Evolutionary conservation across 2,113 vertebrate genomes (phyloP), one percentile per base, ranked within the genome.

Genomic region (Xyrauchen texanus): DNA sequence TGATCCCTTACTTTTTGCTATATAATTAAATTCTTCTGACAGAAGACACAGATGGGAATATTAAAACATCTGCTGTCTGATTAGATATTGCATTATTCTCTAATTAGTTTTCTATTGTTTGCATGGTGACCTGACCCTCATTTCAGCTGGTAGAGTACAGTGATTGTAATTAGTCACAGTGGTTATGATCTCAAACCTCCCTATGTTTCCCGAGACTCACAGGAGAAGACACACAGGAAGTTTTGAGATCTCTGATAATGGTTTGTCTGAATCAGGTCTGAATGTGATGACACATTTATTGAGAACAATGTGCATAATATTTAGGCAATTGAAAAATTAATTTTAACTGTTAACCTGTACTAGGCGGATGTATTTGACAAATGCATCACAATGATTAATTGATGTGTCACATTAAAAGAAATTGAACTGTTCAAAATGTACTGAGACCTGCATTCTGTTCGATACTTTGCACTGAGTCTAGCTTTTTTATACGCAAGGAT

Each of bases 31-130:
- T 74, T 12, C 58, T 51, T 49, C 16, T 49, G 46, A 61, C 46
- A 63, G 58, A n/a, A 51, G 16, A 63, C 62, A 78, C 46, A 73
- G 47, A 62, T 15, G 55, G 46, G 58, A 15, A 67, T 49, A 47
- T 80, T 57, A 75, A 79, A 70, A n/a, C 45, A 76, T 76, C 60
- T 80, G 72, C 58, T 47, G 15, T 73, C 46, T 72, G 34, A 83
- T 80, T 53, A 68, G 45, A 68, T 57, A 74, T 82, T 82, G 63
- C 68, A 9, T 61, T 74, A 82, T 42, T 67, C 21, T 68, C 15
- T 65, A 75, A 68, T 74, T 45, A 74, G 12, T 62, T 44, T 62
- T 62, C 15, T 51, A 74, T 74, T 74, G 58, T 74, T 51, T 74
- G 55, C 10, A 9, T 15, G 62, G 58, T 4, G 60, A 42, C 70